Base-by-base conservation (phyloP, 1,140 invertebrate genomes). In the Papilio polytes region DNA sequence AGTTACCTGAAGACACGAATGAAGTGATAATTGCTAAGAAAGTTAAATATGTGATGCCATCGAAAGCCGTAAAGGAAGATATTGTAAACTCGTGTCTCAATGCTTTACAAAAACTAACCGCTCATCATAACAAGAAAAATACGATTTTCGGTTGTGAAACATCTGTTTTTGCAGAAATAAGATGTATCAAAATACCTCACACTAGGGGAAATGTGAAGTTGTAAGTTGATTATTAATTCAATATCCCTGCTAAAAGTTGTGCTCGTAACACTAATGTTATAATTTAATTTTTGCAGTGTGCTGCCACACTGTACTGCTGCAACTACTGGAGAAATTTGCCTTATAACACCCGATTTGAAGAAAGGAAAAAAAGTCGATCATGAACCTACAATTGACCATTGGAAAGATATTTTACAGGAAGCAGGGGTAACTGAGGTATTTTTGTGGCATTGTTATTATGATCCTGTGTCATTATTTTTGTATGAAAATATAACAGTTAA, bases 331-430 rank as follows among this genome's bases (percentile, higher is more conserved):
- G 96, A 96, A 83, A 87, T 97, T 20, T 96, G 96, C 82, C 88
- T 96, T 22, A 94, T 96, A 48, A 95, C 95, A 76, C 91, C 95
- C 48, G 96, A 96, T 87, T 84, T 96, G 56, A 94, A 95, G 81
- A 95, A 95, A 82, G 94, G 95, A 20, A 89, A 86, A 22, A 96
- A 95, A 87, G 91, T 93, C 81, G 96, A 96, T 84, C 96, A 96
- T 88, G 96, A 97, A 80, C 95, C 96, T 80, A 96, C 96, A n/a
- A 82, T 96, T 44, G 95, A 96, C 77, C 94, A 96, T 84, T 96
- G 96, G 90, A 94, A 96, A 90, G 93, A 96, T 26, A 81, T 96
- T 13, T 88, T 97, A 4, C 84, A 87, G 9, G 88, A 95, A 82
- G 94, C 96, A 78, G 92, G 90, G 44, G 89, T 96, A 26, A 96